phyloP scores from a whole-genome alignment of 2,113 vertebrate genomes.

The Aptenodytes forsteri region DNA sequence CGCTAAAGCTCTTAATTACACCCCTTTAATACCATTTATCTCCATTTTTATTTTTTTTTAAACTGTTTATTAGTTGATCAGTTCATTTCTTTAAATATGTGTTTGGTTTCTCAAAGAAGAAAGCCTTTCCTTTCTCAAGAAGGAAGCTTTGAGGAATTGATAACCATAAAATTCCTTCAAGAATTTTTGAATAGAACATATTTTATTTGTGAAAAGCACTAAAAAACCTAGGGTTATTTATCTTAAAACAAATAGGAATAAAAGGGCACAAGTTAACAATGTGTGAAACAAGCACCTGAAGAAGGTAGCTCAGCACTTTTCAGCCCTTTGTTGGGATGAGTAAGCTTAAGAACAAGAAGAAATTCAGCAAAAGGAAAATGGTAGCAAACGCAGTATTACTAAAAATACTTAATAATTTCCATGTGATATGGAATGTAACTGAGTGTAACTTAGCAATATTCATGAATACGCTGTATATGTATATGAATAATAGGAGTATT shows the following conservation, averaged over 20 bases:
- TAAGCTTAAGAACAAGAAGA: not conserved
- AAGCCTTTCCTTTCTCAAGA: not conserved
- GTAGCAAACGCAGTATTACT: not conserved
- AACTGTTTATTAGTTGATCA: not conserved
- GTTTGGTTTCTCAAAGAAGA: not conserved
- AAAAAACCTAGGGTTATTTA: not conserved
- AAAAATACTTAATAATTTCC: not conserved
- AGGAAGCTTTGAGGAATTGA: not conserved
- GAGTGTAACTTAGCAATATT: not conserved
- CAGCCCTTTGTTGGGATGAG: not conserved
- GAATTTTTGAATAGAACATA: not conserved
- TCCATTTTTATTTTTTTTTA: accelerated
- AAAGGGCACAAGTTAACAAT: not conserved
- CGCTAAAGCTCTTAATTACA: not conserved
- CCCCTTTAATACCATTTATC: not conserved
- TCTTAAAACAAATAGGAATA: not conserved
- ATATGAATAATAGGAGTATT: not conserved
- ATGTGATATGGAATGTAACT: not conserved
- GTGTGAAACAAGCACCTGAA: not conserved
- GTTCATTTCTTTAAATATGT: not conserved
- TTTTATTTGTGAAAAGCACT: not conserved
- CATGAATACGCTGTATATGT: not conserved
- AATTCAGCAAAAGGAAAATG: not conserved
- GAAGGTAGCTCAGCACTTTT: not conserved
- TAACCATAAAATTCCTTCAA: not conserved